phyloP scores from a whole-genome alignment of 2,888 invertebrate species.

The Oligia fasciuncula region DNA sequence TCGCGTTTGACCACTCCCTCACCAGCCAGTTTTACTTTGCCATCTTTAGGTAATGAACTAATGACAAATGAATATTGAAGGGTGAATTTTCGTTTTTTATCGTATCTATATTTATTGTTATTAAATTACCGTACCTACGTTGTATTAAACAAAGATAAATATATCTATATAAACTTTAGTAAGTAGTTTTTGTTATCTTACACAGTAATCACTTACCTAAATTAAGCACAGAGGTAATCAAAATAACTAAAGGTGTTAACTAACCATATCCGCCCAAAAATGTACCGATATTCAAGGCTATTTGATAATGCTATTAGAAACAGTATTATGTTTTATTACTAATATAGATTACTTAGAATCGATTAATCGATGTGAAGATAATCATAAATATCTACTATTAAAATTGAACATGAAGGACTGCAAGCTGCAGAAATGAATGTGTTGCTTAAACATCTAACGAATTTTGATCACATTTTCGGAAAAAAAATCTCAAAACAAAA shows the following conservation, averaged over 20 bases:
- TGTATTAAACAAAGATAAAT: not conserved
- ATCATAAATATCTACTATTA: conserved; percentile 19
- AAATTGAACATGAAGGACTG: conserved; percentile 1
- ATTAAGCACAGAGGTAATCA: conserved; percentile 10
- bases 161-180: not conserved
- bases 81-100: not conserved
- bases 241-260: conserved; percentile 27
- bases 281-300: conserved; percentile 36
- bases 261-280: conserved; percentile 8
- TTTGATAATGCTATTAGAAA: conserved; percentile 49
- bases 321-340: conserved; percentile 41
- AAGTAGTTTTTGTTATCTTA: not conserved
- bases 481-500: too few relatives aligned
- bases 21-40: not conserved
- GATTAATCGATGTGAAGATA: conserved; percentile 44
- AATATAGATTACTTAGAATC: conserved; percentile 29
- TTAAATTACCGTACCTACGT: not conserved
- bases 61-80: not conserved
- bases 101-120: not conserved
- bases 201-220: conserved; percentile 8
- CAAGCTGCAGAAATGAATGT: not conserved
- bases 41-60: not conserved
- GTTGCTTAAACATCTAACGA: not conserved
- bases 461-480: not conserved
- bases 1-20: not conserved